These are phyloP conservation scores for Pogoniulus pusillus DNA, from an alignment of 2,797 vertebrate species.

Conservation along the genomic window DNA sequence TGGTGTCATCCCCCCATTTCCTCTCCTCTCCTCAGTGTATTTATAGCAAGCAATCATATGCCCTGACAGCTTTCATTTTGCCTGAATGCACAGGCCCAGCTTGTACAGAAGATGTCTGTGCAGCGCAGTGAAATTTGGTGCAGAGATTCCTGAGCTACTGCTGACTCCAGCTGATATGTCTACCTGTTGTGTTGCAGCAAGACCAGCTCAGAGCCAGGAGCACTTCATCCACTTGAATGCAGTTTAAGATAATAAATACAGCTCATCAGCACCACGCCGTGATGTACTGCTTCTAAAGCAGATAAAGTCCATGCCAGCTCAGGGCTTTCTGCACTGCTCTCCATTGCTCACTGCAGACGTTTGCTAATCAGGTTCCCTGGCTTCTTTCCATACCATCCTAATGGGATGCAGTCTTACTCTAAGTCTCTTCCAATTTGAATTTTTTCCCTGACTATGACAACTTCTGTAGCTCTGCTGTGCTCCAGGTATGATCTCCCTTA, in stretches of 20 bases:
- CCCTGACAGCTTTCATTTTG: conserved; percentile 58
- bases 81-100: conserved; percentile 33
- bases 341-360: conserved; percentile 24
- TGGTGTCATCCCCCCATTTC: not conserved
- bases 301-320: conserved; percentile 18
- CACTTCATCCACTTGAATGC: conserved; percentile 50
- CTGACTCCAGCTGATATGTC: conserved; percentile 38
- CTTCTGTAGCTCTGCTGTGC: not conserved
- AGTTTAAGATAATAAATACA: conserved; percentile 53
- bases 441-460: not conserved
- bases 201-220: conserved; percentile 43
- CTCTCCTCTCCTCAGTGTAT: conserved; percentile 8
- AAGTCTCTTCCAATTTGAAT: not conserved
- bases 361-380: conserved; percentile 26
- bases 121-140: conserved; percentile 39
- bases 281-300: conserved; percentile 37
- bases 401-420: not conserved
- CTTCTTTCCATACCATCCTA: conserved; percentile 9
- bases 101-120: conserved; percentile 3
- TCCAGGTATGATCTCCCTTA: not conserved
- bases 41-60: conserved; percentile 54
- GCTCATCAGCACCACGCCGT: conserved; percentile 31
- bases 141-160: conserved; percentile 35
- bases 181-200: conserved; percentile 56
- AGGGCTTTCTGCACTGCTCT: not conserved